Conservation (phyloP, 2,888 invertebrate genomes). For the Aromia moschata region DNA sequence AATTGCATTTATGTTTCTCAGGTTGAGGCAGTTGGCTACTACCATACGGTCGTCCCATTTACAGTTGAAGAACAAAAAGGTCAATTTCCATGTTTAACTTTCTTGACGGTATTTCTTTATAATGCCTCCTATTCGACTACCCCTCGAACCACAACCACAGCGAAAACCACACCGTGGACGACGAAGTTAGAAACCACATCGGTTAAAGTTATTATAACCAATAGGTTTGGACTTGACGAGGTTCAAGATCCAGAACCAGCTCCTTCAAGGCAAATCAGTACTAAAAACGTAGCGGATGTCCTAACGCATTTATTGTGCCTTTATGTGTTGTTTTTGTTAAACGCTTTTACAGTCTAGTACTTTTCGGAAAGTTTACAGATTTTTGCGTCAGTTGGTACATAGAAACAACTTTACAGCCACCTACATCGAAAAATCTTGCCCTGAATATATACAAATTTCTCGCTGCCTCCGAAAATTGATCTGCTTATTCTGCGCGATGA, state of each 20-base stretch:
- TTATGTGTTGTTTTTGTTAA: too few species aligned
- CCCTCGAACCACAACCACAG: neutral
- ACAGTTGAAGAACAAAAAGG: neutral
- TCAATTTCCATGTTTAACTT: neutral
- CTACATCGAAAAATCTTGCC: too few species aligned
- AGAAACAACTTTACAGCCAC: too few species aligned
- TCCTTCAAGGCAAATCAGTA: neutral
- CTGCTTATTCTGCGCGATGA: too few species aligned
- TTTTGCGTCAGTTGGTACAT: too few species aligned
- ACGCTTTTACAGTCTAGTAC: too few species aligned
- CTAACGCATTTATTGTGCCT: too few species aligned
- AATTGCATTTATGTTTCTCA: neutral
- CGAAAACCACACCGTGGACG: neutral
- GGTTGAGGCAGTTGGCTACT: slow-evolving; percentile 1
- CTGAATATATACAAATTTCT: too few species aligned
- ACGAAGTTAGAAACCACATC: neutral
- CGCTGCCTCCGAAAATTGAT: too few species aligned
- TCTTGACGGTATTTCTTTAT: neutral
- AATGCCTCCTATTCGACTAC: slow-evolving; percentile 2
- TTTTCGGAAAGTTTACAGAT: too few species aligned
- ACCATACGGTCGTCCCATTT: neutral
- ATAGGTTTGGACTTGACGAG: neutral
- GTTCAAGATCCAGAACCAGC: neutral
- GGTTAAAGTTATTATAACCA: neutral
- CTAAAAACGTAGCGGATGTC: neutral